These are phyloP conservation scores for Heloderma charlesbogerti DNA, from an alignment of 2,113 vertebrate species.

Conservation along the genomic window DNA sequence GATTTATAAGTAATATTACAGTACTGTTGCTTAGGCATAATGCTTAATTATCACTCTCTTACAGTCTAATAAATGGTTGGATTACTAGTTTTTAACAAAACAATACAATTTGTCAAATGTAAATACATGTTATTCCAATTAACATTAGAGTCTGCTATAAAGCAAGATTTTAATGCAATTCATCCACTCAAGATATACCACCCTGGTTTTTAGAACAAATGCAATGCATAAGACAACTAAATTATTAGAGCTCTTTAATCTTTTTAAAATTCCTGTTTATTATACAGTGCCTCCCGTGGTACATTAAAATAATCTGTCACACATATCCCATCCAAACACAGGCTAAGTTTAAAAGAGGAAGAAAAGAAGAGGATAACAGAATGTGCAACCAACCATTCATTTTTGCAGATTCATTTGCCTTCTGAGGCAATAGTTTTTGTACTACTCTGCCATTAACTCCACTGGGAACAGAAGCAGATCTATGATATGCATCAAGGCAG, in stretches of 20 bases:
- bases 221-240: slow-evolving; percentile 52
- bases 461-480: slow-evolving; percentile 26
- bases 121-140: slow-evolving; percentile 73
- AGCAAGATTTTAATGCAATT: slow-evolving; percentile 64
- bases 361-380: not conserved
- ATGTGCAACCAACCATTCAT: slow-evolving; percentile 18
- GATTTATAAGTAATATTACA: slow-evolving; percentile 54
- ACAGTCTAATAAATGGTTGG: slow-evolving; percentile 72
- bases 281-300: slow-evolving; percentile 16
- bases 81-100: slow-evolving; percentile 51
- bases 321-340: slow-evolving; percentile 27
- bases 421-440: slow-evolving; percentile 24
- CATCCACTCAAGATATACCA: slow-evolving; percentile 59
- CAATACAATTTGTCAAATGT: slow-evolving; percentile 62
- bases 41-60: slow-evolving; percentile 72
- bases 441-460: slow-evolving; percentile 33
- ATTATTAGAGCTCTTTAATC: slow-evolving; percentile 64
- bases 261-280: slow-evolving; percentile 50
- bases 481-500: slow-evolving; percentile 25
- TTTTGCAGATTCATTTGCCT: slow-evolving; percentile 42
- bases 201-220: slow-evolving; percentile 49
- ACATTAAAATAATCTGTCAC: slow-evolving; percentile 43
- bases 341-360: slow-evolving; percentile 37
- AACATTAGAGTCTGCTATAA: slow-evolving; percentile 55
- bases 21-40: slow-evolving; percentile 42